Conservation (phyloP, 2,113 vertebrate genomes). For the Hiodon alosoides region DNA sequence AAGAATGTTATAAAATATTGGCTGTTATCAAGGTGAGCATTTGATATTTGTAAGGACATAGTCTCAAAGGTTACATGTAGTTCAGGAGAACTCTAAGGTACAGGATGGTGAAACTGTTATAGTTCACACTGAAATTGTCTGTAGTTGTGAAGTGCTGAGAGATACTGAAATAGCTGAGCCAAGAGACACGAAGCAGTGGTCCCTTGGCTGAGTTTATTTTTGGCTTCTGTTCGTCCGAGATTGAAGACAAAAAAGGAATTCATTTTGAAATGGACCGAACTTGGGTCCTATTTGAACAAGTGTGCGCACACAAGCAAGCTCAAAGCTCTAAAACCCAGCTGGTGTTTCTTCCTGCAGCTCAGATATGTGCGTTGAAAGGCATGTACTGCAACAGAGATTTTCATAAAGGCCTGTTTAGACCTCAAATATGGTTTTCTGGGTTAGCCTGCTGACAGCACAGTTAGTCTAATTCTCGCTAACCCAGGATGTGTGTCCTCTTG, state of each 20-base stretch:
- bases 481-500: background rate
- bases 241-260: constrained; percentile 19
- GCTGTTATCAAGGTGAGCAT: constrained; percentile 8
- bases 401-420: background rate
- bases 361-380: background rate
- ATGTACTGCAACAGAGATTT: background rate
- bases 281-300: too few relatives aligned
- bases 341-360: constrained; percentile 8
- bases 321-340: background rate
- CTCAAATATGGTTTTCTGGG: background rate
- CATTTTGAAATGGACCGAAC: constrained; percentile 8
- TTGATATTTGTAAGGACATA: constrained; percentile 16
- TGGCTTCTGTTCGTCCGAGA: background rate
- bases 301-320: too few relatives aligned
- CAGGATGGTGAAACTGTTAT: background rate
- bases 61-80: constrained; percentile 2
- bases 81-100: background rate
- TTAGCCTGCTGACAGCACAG: background rate
- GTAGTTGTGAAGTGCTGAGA: constrained; percentile 7
- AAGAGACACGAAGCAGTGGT: constrained; percentile 8
- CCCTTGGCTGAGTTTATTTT: constrained; percentile 1
- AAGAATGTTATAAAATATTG: constrained; percentile 18
- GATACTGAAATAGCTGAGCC: constrained; percentile 18
- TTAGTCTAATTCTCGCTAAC: background rate
- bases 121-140: background rate